These are phyloP conservation scores for Tympanuchus pallidicinctus DNA, from an alignment of 2,113 vertebrate species.

Conservation along the genomic window DNA sequence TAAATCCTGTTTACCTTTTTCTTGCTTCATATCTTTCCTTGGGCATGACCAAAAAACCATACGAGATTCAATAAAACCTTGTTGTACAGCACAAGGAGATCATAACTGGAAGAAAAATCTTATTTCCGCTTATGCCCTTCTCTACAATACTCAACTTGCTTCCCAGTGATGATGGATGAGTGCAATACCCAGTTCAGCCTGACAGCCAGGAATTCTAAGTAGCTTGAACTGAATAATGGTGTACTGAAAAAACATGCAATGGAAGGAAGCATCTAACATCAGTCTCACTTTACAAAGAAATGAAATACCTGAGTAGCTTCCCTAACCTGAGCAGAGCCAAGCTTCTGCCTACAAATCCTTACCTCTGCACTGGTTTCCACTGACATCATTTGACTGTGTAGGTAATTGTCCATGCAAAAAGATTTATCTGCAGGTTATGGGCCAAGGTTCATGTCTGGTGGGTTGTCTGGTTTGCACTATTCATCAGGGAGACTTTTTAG, in stretches of 20 bases:
- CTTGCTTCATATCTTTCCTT: neutral
- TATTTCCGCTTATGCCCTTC: neutral
- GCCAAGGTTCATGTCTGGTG: neutral
- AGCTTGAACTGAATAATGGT: neutral
- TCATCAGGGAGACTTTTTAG: conserved; percentile 19
- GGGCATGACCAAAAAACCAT: neutral
- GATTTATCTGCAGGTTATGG: conserved; percentile 22
- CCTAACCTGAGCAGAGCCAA: neutral
- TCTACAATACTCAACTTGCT: neutral
- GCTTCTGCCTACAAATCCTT: neutral
- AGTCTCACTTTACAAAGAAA: neutral
- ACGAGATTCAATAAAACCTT: neutral
- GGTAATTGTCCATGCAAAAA: neutral
- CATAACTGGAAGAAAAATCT: neutral
- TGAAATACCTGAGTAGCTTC: neutral
- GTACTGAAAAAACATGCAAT: neutral
- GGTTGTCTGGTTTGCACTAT: conserved; percentile 19
- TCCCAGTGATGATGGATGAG: neutral
- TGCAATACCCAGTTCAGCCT: neutral
- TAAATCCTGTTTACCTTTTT: neutral
- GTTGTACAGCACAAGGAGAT: neutral
- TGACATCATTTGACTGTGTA: neutral
- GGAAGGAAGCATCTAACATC: neutral
- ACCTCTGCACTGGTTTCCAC: conserved; percentile 16
- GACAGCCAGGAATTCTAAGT: neutral